Evolutionary conservation across 2,113 vertebrate species (phyloP).

Genomic region (Turdus rufiventris): DNA sequence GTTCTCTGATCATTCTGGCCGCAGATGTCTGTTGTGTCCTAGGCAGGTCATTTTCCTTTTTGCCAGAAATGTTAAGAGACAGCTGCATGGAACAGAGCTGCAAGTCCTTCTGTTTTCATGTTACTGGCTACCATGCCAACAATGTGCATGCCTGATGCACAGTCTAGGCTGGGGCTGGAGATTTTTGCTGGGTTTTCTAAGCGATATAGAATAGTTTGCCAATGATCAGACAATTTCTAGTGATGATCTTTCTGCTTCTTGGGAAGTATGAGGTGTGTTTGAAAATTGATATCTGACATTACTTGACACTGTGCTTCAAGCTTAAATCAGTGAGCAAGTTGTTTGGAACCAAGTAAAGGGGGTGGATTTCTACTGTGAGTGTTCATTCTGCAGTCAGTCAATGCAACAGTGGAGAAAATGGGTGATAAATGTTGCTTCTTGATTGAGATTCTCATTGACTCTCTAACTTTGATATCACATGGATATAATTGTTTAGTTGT

Average conservation of each 20-base stretch:
- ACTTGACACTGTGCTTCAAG: neutral
- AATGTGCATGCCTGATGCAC: neutral
- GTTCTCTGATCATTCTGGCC: neutral
- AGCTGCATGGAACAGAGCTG: neutral
- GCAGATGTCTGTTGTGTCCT: neutral
- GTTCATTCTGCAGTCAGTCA: neutral
- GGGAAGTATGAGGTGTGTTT: neutral
- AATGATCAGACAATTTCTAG: neutral
- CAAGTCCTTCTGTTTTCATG: neutral
- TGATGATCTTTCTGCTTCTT: neutral
- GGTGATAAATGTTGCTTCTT: neutral
- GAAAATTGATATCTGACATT: neutral
- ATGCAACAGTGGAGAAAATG: neutral
- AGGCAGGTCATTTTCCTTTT: neutral
- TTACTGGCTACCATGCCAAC: neutral
- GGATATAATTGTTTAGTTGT: neutral
- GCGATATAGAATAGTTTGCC: neutral
- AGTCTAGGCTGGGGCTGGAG: neutral
- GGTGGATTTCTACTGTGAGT: neutral
- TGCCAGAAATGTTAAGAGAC: neutral
- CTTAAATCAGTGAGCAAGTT: neutral
- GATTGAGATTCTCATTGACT: neutral
- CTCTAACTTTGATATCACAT: neutral
- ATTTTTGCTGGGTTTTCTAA: neutral
- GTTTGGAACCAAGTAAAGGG: neutral